Conservation (phyloP, 2,113 vertebrate species). For the Bos taurus region DNA sequence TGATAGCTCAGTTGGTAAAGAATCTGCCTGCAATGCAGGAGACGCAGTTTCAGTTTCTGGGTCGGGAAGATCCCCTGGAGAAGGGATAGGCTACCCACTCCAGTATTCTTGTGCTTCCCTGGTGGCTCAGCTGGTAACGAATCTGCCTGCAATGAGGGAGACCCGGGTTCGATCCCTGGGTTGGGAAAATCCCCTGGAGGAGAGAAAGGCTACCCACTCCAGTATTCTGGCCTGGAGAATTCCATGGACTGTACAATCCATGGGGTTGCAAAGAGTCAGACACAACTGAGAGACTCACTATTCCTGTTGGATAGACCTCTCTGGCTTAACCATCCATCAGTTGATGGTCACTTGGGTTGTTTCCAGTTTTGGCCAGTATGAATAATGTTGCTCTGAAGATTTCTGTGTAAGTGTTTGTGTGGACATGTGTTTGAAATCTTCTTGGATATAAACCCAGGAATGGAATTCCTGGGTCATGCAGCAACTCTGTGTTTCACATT, state of each 20-base stretch:
- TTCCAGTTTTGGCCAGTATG: neutral
- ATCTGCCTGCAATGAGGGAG: neutral
- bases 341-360: neutral
- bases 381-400: neutral
- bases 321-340: neutral
- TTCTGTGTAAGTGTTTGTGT: neutral
- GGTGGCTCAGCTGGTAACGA: neutral
- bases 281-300: neutral
- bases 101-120: neutral
- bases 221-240: neutral
- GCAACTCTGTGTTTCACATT: neutral
- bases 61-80: neutral
- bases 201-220: neutral
- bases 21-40: neutral
- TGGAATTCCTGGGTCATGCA: neutral
- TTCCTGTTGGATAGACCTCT: neutral
- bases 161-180: neutral
- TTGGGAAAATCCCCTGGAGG: neutral
- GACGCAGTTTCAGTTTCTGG: neutral
- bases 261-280: neutral
- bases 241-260: neutral
- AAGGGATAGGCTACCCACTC: neutral
- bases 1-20: neutral
- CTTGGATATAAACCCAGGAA: neutral
- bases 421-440: neutral